Conservation (phyloP, 2,888 invertebrate genomes). For the Ormyrus nitidulus region DNA sequence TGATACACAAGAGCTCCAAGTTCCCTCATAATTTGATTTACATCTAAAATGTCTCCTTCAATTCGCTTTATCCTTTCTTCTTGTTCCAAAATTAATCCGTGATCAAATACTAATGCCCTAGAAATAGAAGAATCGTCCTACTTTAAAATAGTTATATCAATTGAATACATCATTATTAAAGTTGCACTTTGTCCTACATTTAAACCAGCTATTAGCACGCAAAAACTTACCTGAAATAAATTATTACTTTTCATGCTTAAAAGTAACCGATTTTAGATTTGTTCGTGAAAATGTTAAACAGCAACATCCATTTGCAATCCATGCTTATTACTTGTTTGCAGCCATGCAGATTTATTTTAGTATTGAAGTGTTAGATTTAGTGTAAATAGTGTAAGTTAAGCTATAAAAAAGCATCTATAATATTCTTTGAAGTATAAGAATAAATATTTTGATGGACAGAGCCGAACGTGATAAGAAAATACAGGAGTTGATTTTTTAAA, state of each 20-base stretch:
- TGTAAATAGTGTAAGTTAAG: slow-evolving; percentile 43
- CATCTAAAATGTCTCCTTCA: slow-evolving; percentile 88
- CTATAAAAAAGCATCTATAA: slow-evolving; percentile 45
- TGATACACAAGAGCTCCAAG: slow-evolving; percentile 83
- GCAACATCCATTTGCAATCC: slow-evolving; percentile 38
- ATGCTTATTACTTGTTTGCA: slow-evolving; percentile 45
- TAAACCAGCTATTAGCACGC: slow-evolving; percentile 23
- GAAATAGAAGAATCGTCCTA: slow-evolving; percentile 7
- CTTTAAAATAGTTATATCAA: background rate
- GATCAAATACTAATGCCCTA: slow-evolving; percentile 85
- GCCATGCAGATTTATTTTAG: slow-evolving; percentile 35
- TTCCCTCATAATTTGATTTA: slow-evolving; percentile 89
- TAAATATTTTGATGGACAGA: slow-evolving; percentile 24
- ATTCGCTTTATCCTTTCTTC: slow-evolving; percentile 88
- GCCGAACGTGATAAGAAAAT: background rate
- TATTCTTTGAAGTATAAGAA: slow-evolving; percentile 44
- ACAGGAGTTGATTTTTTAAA: background rate
- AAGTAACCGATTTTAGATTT: slow-evolving; percentile 28
- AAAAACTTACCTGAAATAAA: slow-evolving; percentile 27
- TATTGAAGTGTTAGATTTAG: slow-evolving; percentile 31
- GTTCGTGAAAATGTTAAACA: slow-evolving; percentile 39
- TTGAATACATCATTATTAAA: background rate
- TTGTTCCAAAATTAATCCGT: slow-evolving; percentile 87
- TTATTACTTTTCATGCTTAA: slow-evolving; percentile 32
- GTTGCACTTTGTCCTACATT: background rate